phyloP scores from a whole-genome alignment of 2,888 invertebrate species.

The Limenitis camilla region DNA sequence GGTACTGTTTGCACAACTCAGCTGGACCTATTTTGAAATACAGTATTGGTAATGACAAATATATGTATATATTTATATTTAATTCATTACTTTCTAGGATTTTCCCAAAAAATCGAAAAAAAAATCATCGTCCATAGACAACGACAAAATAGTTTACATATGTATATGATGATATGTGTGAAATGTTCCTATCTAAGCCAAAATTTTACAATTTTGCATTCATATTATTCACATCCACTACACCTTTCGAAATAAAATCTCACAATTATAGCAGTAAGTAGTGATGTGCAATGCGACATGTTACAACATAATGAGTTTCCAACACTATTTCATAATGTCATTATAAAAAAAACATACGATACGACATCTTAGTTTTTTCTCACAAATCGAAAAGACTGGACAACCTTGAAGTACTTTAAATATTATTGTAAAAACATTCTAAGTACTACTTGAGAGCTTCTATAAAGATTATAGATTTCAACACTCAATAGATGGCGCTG shows the following conservation, averaged over 20 bases:
- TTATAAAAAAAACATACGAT: background rate
- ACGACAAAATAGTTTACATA: too few relatives aligned
- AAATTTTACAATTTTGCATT: background rate
- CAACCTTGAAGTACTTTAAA: background rate
- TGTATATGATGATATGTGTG: too few relatives aligned
- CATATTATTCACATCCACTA: conserved; percentile 1
- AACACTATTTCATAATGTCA: conserved; percentile 11
- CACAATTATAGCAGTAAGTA: conserved; percentile 26
- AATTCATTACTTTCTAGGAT: too few relatives aligned
- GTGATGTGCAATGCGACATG: conserved; percentile 23
- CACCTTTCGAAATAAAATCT: conserved; percentile 16
- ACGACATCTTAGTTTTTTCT: background rate
- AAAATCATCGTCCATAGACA: too few relatives aligned
- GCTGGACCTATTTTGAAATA: conserved; percentile 12
- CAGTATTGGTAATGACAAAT: conserved; percentile 3
- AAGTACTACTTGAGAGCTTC: too few relatives aligned
- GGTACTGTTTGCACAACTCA: conserved; percentile 21
- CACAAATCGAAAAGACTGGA: background rate
- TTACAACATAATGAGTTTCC: conserved; percentile 12
- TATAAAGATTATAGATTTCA: too few relatives aligned
- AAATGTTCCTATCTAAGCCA: too few relatives aligned
- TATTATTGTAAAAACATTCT: background rate
- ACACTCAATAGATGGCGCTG: too few relatives aligned
- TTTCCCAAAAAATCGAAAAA: too few relatives aligned
- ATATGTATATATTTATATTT: background rate